Percentiles rank a stretch among this genome's conserved stretches.
Evolutionary conservation across 2,888 invertebrate genomes (phyloP).

Genomic region (Andrena chrysosceles): DNA sequence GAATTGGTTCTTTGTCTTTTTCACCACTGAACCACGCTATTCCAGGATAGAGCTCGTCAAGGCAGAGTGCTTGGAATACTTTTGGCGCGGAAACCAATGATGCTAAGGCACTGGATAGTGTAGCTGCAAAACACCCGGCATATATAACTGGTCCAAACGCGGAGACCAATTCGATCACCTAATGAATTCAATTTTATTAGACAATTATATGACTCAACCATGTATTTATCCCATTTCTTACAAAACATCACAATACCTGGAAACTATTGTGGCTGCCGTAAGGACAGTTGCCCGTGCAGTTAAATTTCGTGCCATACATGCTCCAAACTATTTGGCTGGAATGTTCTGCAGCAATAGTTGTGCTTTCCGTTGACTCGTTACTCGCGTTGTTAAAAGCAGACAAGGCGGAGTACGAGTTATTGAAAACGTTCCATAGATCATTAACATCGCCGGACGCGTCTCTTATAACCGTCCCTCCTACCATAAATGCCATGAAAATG

Average conservation of each 20-base stretch:
- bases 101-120: conserved; percentile 97
- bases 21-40: conserved; percentile 96
- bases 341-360: conserved; percentile 40
- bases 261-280: conserved; percentile 93
- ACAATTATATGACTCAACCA: background rate
- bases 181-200: conserved; percentile 65
- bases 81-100: conserved; percentile 98
- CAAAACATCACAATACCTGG: conserved; percentile 86
- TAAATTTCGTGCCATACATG: conserved; percentile 86
- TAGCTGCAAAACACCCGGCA: conserved; percentile 98
- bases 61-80: conserved; percentile 97
- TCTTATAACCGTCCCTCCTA: conserved; percentile 91
- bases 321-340: conserved; percentile 69
- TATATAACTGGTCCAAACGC: conserved; percentile 96
- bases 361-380: conserved; percentile 64
- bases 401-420: conserved; percentile 52
- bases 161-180: conserved; percentile 94
- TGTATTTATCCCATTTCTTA: background rate
- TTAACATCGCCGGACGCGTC: conserved; percentile 91
- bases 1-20: conserved; percentile 93
- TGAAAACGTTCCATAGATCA: conserved; percentile 84
- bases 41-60: conserved; percentile 97
- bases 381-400: conserved; percentile 52
- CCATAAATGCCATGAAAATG: conserved; percentile 92
- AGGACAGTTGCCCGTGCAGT: conserved; percentile 87